Evolutionary conservation across 2,797 vertebrate species (phyloP).

Genomic region (Momotus momota): DNA sequence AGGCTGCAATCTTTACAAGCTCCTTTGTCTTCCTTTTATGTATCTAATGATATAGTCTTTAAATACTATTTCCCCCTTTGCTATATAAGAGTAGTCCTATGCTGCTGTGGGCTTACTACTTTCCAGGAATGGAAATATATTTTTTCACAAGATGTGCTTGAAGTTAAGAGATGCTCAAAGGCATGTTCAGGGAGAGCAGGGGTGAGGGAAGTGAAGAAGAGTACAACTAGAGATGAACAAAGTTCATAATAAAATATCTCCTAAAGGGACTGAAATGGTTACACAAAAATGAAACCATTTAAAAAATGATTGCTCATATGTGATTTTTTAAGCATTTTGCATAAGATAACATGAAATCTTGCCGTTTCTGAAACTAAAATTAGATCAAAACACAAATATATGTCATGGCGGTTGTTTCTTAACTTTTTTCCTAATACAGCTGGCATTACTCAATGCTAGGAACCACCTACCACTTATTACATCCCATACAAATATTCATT

Average conservation of each 20-base stretch:
- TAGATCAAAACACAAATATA: neutral
- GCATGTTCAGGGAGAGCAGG: neutral
- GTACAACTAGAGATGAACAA: neutral
- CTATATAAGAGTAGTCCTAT: neutral
- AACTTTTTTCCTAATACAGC: neutral
- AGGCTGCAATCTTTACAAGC: neutral
- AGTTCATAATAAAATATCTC: neutral
- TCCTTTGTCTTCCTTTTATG: neutral
- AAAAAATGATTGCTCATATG: neutral
- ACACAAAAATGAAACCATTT: neutral
- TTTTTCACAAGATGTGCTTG: neutral
- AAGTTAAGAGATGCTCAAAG: neutral
- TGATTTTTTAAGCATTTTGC: neutral
- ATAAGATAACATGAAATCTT: neutral
- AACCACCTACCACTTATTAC: neutral
- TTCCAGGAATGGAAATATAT: neutral
- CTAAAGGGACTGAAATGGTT: neutral
- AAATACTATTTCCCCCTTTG: neutral
- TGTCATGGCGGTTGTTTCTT: rapidly evolving
- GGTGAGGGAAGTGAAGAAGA: neutral
- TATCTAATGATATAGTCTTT: neutral
- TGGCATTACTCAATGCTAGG: neutral
- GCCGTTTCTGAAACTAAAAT: neutral
- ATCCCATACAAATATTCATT: neutral
- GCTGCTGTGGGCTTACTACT: neutral